A percentile compares a stretch with the other conserved stretches of the same genome.
Evolutionary conservation across 2,888 invertebrate species (phyloP).

Genomic region (Tetanocera ferruginea): DNA sequence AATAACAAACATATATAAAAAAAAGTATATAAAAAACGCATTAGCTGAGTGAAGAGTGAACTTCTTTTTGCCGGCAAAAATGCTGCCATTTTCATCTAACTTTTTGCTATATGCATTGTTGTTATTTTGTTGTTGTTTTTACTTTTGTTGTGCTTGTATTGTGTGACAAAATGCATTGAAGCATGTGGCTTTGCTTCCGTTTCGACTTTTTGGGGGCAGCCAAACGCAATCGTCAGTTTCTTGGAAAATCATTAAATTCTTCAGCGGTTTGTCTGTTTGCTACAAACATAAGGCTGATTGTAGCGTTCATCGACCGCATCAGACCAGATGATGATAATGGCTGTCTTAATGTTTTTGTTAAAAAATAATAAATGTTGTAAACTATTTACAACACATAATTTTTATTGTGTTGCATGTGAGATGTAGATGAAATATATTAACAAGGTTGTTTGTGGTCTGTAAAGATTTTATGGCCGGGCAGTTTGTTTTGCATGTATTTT

Average conservation of each 20-base stretch:
- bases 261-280: too few relatives aligned
- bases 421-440: too few relatives aligned
- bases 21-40: background rate
- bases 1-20: background rate
- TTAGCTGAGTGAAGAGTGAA: background rate
- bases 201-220: background rate
- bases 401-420: too few relatives aligned
- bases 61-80: background rate
- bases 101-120: conserved; percentile 41
- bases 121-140: background rate
- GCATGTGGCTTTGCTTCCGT: conserved; percentile 35
- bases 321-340: too few relatives aligned
- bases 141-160: background rate
- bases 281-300: too few relatives aligned
- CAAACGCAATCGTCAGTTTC: background rate
- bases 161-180: conserved; percentile 36
- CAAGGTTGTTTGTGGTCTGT: too few relatives aligned
- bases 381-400: too few relatives aligned
- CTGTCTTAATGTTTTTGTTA: too few relatives aligned
- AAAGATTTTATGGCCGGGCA: too few relatives aligned
- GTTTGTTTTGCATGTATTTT: too few relatives aligned
- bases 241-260: background rate
- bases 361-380: too few relatives aligned
- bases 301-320: too few relatives aligned
- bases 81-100: background rate